Base-by-base conservation (phyloP, 53 echinoderm and acorn worm genomes). In the Antedon mediterranea region DNA sequence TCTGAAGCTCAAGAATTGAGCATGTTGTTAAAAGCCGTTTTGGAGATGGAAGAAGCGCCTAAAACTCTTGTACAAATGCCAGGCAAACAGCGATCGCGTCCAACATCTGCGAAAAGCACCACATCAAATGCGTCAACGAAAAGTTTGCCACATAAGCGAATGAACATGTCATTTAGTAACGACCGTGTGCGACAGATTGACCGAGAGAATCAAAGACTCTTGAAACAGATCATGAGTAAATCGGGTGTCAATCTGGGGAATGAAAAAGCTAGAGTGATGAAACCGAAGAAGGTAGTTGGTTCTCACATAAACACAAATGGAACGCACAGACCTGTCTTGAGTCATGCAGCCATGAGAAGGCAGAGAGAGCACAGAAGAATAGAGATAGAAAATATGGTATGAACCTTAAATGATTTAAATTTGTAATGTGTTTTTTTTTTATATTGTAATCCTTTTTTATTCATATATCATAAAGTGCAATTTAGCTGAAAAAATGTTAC, bases 141-240 rank as follows among this genome's bases (percentile, higher is more conserved):
- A 30, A 7, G 81, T 3, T 79, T 82, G 74, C 92, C 88, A 29
- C 97, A 92, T 73, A 87, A 97, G 73, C 71, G 97, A 23, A 92
- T 91, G 89, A 97, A 97, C 81, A 79, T 97, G 87, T 92, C 92
- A 9, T 97, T 97, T 71, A 97, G 97, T 34, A 97, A 97, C 81
- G 92, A 97, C 79, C 87, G 92, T 32, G 97, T 97, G 34, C 33
- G 34, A 71, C 82, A 84, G 71, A 97, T 97, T 76, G 97, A 97
- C 57, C 75, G 84, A 44, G 97, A 97, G 30, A 97, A 97, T 72
- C 89, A 88, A 74, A 81, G 92, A 32, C 83, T 97, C 70, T 79
- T 97, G 43, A 75, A 85, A 23, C 87, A 92, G 76, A 97, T 97
- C 41, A 71, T 97, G 37, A 74, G 72, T 0, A 76, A 85, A 77